Evolutionary conservation across 2,888 invertebrate genomes (phyloP).

Genomic region (Homarus gammarus): DNA sequence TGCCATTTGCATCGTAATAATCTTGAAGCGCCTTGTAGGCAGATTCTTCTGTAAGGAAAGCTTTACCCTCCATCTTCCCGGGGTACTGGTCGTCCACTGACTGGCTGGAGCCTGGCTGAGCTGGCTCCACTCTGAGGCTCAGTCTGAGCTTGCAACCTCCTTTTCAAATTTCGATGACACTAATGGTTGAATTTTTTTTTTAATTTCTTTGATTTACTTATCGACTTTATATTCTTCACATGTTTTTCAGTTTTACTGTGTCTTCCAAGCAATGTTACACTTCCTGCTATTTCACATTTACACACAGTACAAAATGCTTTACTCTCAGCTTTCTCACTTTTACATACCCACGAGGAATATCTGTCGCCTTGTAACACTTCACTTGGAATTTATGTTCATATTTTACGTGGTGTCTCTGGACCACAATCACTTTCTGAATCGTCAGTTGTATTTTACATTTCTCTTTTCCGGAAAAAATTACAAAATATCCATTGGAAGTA

Average conservation of each 20-base stretch:
- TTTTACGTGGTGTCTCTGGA: not conserved
- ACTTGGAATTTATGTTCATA: constrained; percentile 30
- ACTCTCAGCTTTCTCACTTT: not conserved
- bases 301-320: constrained; percentile 27
- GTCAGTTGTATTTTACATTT: no score
- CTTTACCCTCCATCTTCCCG: constrained; percentile 76
- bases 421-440: no score
- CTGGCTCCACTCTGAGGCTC: no score
- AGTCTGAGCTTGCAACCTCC: constrained; percentile 46
- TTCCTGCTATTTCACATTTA: constrained; percentile 39
- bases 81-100: not conserved
- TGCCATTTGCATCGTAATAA: constrained; percentile 86
- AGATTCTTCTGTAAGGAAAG: constrained; percentile 83
- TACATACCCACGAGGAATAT: constrained; percentile 4
- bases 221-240: constrained; percentile 13
- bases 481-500: no score
- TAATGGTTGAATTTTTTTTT: not conserved
- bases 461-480: no score
- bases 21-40: constrained; percentile 88
- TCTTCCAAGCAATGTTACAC: constrained; percentile 38
- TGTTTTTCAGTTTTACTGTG: constrained; percentile 23
- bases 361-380: constrained; percentile 17
- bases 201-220: not conserved
- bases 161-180: constrained; percentile 6
- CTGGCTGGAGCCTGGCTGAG: not conserved